Evolutionary conservation across 2,888 invertebrate species (phyloP), one percentile per base, ranked within the genome.

Genomic region (Protophormia terraenovae): DNA sequence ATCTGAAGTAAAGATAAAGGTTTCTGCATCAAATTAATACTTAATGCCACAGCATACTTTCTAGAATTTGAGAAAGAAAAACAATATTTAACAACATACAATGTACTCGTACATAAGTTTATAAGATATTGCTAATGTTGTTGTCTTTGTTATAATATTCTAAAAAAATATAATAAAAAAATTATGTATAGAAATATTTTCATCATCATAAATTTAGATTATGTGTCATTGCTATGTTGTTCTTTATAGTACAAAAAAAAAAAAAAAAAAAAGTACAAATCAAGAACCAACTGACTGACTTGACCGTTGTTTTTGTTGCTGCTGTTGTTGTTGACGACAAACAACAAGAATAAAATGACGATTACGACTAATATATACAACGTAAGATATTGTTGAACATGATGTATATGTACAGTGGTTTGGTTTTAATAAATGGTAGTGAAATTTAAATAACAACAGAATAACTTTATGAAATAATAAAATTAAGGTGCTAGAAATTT

Each of bases 131-230:
- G 27, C 12, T 66, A 16, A 45, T 24, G 67, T 45, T 66, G 29
- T 41, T 22, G 19, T 53, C 3, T 45, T 29, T 16, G 16, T 55
- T 71, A 41, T 29, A n/a, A 12, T 47, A 45, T 47, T 35, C 1
- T 19, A 24, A 47, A 69, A 69, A 69, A 72, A 41, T 19, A 27
- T n/a, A 24, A 22, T 22, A 41, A 35, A 35, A 4, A 35, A 6
- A 8, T 41, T 41, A 19, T 47, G 47, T 64, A 38, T 50, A 47
- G 22, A 58, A 27, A 8, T 29, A 62, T 69, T 69, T 71, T 76
- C 69, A 79, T 73, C 73, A 73, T 71, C 77, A 81, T 82, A 84
- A 73, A 81, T 84, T 84, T 78, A 78, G 77, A 85, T 72, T 78
- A 55, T 85, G 73, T 82, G 73, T 83, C 73, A 78, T 79, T 78